These are phyloP conservation scores for Halictus quadricinctus DNA, from an alignment of 2,888 invertebrate species.

Conservation along the genomic window DNA sequence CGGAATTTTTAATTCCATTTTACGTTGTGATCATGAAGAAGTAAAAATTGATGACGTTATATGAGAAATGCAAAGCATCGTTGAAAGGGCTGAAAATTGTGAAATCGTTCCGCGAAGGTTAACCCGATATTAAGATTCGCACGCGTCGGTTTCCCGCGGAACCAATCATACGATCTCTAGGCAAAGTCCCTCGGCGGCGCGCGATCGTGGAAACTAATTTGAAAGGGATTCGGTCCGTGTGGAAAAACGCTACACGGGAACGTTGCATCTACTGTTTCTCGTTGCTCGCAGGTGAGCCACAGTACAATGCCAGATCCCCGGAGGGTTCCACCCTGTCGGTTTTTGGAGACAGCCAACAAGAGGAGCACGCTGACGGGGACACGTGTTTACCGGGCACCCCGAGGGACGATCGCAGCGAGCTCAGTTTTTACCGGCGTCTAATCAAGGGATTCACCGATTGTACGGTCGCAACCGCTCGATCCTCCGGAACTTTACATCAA, in stretches of 20 bases:
- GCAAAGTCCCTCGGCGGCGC: neutral
- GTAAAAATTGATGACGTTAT: neutral
- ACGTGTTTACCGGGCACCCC: slow-evolving; percentile 63
- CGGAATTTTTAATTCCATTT: no score
- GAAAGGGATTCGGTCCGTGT: neutral
- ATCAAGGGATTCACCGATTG: slow-evolving; percentile 50
- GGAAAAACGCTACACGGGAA: neutral
- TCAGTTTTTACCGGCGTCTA: slow-evolving; percentile 72
- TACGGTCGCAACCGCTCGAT: slow-evolving; percentile 33
- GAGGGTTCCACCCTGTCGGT: slow-evolving; percentile 75
- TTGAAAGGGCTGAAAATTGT: neutral
- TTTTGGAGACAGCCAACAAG: slow-evolving; percentile 73
- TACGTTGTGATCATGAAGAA: neutral
- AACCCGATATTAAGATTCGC: neutral
- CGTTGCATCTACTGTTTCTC: slow-evolving; percentile 31
- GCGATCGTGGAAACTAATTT: slow-evolving; percentile 38
- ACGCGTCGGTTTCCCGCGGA: neutral
- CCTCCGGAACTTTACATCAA: slow-evolving; percentile 54
- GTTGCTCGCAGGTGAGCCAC: slow-evolving; percentile 62
- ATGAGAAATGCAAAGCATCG: neutral
- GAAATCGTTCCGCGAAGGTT: neutral
- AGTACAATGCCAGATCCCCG: slow-evolving; percentile 63
- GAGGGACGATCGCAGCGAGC: slow-evolving; percentile 74
- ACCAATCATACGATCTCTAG: neutral
- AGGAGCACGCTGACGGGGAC: slow-evolving; percentile 65